Evolutionary conservation across 2,888 invertebrate genomes (phyloP).

Genomic region (Julus scanicus): DNA sequence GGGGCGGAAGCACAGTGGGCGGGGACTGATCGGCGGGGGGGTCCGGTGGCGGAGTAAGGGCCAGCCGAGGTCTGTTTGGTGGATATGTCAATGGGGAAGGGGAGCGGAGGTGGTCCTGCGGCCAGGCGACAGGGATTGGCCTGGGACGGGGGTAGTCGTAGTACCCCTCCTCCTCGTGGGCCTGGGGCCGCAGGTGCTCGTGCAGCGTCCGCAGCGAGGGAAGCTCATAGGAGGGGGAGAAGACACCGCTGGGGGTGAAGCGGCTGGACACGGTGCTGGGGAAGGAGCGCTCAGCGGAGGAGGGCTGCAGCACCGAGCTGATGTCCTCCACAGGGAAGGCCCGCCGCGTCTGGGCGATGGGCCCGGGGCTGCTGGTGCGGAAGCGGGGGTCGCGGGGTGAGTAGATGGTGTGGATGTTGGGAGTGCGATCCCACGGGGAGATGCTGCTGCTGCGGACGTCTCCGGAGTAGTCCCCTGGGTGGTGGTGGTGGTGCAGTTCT

Average conservation of each 20-base stretch:
- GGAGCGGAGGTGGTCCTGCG: background rate
- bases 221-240: constrained; percentile 70
- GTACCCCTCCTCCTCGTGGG: constrained; percentile 51
- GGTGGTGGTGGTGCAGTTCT: background rate
- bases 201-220: constrained; percentile 78
- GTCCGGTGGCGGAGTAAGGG: constrained; percentile 55
- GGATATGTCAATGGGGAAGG: constrained; percentile 35
- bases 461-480: background rate
- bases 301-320: constrained; percentile 84
- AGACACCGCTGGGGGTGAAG: constrained; percentile 60
- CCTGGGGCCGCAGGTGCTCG: constrained; percentile 63
- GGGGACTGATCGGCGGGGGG: constrained; percentile 48
- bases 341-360: constrained; percentile 59
- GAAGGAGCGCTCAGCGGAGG: constrained; percentile 80
- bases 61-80: background rate
- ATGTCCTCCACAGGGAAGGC: constrained; percentile 71
- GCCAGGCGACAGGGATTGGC: constrained; percentile 54
- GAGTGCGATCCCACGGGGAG: constrained; percentile 57
- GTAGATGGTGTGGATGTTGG: constrained; percentile 59
- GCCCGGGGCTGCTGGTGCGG: constrained; percentile 63
- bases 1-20: constrained; percentile 46
- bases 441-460: constrained; percentile 4
- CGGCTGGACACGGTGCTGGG: constrained; percentile 70
- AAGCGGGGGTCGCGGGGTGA: constrained; percentile 61
- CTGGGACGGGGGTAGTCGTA: constrained; percentile 57